Evolutionary conservation across 2,113 vertebrate species (phyloP).

Genomic region (Macrotus californicus): DNA sequence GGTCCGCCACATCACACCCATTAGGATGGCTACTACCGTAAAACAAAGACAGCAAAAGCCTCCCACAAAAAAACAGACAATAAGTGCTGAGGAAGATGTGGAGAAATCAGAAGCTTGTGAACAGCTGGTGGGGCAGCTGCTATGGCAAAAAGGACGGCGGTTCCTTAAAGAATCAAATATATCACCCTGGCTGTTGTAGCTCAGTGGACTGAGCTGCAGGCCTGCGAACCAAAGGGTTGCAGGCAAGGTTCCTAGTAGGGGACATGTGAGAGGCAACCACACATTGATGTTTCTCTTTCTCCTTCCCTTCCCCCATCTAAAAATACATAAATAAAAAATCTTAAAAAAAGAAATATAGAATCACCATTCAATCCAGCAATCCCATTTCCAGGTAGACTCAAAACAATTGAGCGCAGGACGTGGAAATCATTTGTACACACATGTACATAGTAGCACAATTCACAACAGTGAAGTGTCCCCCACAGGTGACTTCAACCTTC

Average conservation of each 20-base stretch:
- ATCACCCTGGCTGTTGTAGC: too few relatives aligned
- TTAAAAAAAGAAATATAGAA: too few relatives aligned
- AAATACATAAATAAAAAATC: too few relatives aligned
- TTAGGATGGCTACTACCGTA: not conserved
- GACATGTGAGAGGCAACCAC: too few relatives aligned
- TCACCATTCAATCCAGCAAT: not conserved
- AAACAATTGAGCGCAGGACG: not conserved
- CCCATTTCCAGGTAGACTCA: too few relatives aligned
- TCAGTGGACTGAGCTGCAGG: too few relatives aligned
- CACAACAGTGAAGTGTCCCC: not conserved
- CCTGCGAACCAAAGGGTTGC: too few relatives aligned
- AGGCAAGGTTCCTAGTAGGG: too few relatives aligned
- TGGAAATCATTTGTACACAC: rapidly evolving
- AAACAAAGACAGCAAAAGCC: not conserved
- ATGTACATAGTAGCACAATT: not conserved
- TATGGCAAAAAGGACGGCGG: not conserved
- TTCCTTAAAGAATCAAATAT: not conserved
- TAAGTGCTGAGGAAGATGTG: not conserved
- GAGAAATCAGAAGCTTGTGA: not conserved
- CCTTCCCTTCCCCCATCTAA: too few relatives aligned
- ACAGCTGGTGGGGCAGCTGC: not conserved
- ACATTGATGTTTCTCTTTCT: too few relatives aligned
- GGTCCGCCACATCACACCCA: not conserved
- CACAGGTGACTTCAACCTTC: not conserved
- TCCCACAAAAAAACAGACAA: not conserved